Base-by-base conservation (phyloP, 2,797 vertebrate species). In the Macropus fuliginosus region DNA sequence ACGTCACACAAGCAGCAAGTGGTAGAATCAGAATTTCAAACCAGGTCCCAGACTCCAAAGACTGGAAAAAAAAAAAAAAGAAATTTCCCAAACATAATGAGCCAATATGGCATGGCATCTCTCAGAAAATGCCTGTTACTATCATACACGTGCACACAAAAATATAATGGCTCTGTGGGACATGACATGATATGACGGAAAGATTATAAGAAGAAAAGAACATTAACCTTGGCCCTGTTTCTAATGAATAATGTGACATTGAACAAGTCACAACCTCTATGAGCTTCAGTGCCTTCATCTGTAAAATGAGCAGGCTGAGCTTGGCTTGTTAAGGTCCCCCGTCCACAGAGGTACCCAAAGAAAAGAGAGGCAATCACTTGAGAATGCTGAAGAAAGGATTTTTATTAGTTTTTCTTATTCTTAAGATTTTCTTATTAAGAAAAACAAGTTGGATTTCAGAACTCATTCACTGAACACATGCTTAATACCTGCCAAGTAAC, bases 71-170 rank as follows among this genome's bases (percentile, higher is more conserved):
- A 27, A 91, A 90, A 95, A 91, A 54, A 90, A 56, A 56, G 16
- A 97, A 66, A 87, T 40, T 40, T 87, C 87, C 52, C 62, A 55
- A 92, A 31, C 27, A 54, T 0, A 16, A 55, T 56, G 56, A 92
- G 55, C 40, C 29, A 94, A 91, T 31, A 29, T 93, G 3, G 91
- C 89, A 92, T 87, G 24, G 40, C 57, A 94, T 95, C 56, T 92
- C 50, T 94, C 55, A 94, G 31, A 40, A 93, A 96, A 94, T 5
- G 9, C n/a, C 18, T 96, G 21, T 52, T 87, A 28, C 91, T 93
- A 56, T 56, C 90, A 92, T n/a, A 54, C 1, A 74, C 9, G 46
- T 27, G 14, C 34, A 54, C 29, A 94, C 89, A 55, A 46, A 74
- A 21, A 31, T 91, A 93, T 29, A 3, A 40, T 16, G 16, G 34